Percentiles rank a stretch among this genome's conserved stretches.
Conservation (phyloP, 2,113 vertebrate species). For the Tetrax tetrax region DNA sequence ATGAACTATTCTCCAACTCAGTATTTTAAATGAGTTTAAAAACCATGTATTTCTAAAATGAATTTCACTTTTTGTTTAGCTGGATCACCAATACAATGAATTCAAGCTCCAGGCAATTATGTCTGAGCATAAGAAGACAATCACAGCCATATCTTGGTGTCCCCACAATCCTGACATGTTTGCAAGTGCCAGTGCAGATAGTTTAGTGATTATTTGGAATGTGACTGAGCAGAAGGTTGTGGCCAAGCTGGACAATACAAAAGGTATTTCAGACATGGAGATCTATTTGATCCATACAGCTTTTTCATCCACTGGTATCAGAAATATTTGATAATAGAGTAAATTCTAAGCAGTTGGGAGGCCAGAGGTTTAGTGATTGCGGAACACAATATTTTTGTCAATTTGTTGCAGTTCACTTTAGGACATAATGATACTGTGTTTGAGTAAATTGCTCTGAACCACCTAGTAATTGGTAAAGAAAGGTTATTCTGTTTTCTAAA, state of each 20-base stretch:
- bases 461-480: not conserved
- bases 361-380: not conserved
- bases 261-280: constrained; percentile 80
- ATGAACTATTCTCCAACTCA: not conserved
- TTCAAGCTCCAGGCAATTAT: constrained; percentile 95
- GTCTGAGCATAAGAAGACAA: constrained; percentile 99
- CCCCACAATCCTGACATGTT: constrained; percentile 92
- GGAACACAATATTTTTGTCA: not conserved
- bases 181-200: constrained; percentile 91
- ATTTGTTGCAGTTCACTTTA: not conserved
- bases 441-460: not conserved
- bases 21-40: not conserved
- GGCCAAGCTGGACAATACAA: constrained; percentile 89
- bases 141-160: constrained; percentile 97
- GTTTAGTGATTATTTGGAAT: constrained; percentile 95
- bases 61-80: constrained; percentile 68
- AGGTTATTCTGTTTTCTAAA: not conserved
- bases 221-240: constrained; percentile 91
- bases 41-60: not conserved
- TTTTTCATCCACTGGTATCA: not conserved
- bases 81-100: constrained; percentile 94
- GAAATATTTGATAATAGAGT: not conserved
- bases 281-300: not conserved
- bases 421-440: not conserved
- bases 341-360: not conserved